Conservation (phyloP, 2,888 invertebrate genomes). For the Lepetodrilus schrolli region DNA sequence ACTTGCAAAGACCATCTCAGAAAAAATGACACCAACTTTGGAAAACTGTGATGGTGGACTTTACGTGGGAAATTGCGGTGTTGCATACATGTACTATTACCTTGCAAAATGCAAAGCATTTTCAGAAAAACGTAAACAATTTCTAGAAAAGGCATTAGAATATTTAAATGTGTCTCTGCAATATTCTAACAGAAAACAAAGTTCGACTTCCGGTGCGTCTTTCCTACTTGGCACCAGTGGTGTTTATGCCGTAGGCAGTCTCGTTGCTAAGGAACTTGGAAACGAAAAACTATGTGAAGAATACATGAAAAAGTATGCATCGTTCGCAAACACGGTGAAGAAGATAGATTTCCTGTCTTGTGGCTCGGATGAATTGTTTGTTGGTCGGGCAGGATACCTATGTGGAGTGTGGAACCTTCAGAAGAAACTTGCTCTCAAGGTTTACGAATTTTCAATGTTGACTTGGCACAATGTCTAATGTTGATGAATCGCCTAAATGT, state of each 20-base stretch:
- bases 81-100: slow-evolving; percentile 86
- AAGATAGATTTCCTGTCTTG: slow-evolving; percentile 73
- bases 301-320: slow-evolving; percentile 74
- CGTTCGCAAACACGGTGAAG: slow-evolving; percentile 76
- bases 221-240: slow-evolving; percentile 89
- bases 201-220: slow-evolving; percentile 80
- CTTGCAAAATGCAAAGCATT: slow-evolving; percentile 79
- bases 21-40: slow-evolving; percentile 54
- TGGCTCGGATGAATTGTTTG: slow-evolving; percentile 87
- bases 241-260: slow-evolving; percentile 81
- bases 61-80: slow-evolving; percentile 83
- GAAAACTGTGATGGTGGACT: slow-evolving; percentile 79
- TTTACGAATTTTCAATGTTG: background rate
- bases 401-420: slow-evolving; percentile 85
- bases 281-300: slow-evolving; percentile 37
- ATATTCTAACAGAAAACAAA: slow-evolving; percentile 61
- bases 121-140: slow-evolving; percentile 61
- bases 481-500: background rate
- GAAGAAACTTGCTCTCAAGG: slow-evolving; percentile 59
- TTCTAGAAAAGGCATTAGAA: slow-evolving; percentile 79
- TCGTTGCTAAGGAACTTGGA: slow-evolving; percentile 75
- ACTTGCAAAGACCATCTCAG: slow-evolving; percentile 51
- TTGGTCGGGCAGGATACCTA: slow-evolving; percentile 89
- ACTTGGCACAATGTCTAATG: background rate
- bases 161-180: slow-evolving; percentile 81